Base-by-base conservation (phyloP, 2,113 vertebrate genomes). In the Elanoides forficatus region DNA sequence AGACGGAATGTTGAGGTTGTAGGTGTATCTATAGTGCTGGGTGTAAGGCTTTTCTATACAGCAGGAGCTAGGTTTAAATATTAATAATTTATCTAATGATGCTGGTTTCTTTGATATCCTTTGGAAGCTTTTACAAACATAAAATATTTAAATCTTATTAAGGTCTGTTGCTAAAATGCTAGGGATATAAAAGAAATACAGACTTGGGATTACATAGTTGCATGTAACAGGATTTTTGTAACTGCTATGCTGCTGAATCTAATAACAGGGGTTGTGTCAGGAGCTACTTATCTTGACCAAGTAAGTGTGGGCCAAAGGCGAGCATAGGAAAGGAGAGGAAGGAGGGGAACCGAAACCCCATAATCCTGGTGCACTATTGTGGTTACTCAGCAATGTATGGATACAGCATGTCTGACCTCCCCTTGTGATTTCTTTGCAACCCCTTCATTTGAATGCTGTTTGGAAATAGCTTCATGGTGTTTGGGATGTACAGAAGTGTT, bases 91-190 rank as follows among this genome's bases (percentile, higher is more conserved):
- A 88, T 63, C 71, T 91, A 78, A 92, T 83, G 13, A 72, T 62
- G 19, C 18, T 66, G 7, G 48, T 83, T 96, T 93, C 48, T 89
- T 78, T 89, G 29, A 38, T 81, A 87, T 58, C 36, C 25, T 96
- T 68, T 82, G 67, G 74, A 93, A 96, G 43, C 95, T 96, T 97
- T 97, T 91, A 93, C 23, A 90, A 94, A 85, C 66, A 95, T 93
- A 68, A 97, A 97, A 88, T 94, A 95, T 96, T 94, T 96, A 95
- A 71, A 94, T 93, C 66, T 95, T 92, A 94, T 40, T 88, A 88
- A 91, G n/a, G 71, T 62, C 84, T 50, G 52, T 88, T 81, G 66
- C 85, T 94, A 48, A 75, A 86, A 84, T 82, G 38, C 45, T 66
- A 88, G 42, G 25, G 40, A 92, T 43, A 55, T 34, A 66, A 47